Percentiles rank a stretch among this genome's conserved stretches.
Evolutionary conservation across 2,888 invertebrate species (phyloP).

Genomic region (Drosophila melanosoma): DNA sequence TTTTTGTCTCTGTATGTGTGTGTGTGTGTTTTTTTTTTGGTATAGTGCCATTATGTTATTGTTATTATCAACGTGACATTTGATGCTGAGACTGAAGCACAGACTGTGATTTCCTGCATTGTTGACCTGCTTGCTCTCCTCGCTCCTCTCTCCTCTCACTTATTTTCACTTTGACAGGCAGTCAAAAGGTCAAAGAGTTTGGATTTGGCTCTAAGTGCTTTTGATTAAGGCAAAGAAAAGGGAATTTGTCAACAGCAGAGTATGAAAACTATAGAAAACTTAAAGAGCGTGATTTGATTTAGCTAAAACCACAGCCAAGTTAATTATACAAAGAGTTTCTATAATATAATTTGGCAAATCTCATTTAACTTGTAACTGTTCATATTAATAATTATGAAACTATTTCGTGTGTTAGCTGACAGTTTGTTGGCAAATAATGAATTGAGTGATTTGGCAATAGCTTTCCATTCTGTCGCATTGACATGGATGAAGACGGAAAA

Average conservation of each 20-base stretch:
- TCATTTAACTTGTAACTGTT: background rate
- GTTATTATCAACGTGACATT: conserved; percentile 65
- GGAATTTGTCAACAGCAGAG: background rate
- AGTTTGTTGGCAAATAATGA: background rate
- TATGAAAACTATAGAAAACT: background rate
- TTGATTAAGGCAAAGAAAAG: background rate
- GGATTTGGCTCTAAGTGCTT: background rate
- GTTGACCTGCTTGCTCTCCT: conserved; percentile 29
- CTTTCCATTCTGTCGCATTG: background rate
- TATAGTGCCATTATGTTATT: conserved; percentile 36
- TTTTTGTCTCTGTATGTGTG: background rate
- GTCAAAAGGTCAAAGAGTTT: conserved; percentile 4
- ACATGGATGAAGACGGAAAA: background rate
- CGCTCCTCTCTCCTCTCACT: background rate
- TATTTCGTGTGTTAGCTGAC: background rate
- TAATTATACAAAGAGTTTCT: background rate
- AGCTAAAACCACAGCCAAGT: background rate
- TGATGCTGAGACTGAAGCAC: conserved; percentile 12
- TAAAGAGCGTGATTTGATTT: background rate
- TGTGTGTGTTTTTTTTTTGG: conserved; percentile 10
- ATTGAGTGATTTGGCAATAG: background rate
- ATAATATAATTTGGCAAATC: background rate
- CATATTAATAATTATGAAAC: background rate
- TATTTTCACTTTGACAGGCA: conserved; percentile 24
- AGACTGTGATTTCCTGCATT: conserved; percentile 25